These are phyloP conservation scores for Delichon dasypus DNA, from an alignment of 2,797 vertebrate species.

Conservation along the genomic window DNA sequence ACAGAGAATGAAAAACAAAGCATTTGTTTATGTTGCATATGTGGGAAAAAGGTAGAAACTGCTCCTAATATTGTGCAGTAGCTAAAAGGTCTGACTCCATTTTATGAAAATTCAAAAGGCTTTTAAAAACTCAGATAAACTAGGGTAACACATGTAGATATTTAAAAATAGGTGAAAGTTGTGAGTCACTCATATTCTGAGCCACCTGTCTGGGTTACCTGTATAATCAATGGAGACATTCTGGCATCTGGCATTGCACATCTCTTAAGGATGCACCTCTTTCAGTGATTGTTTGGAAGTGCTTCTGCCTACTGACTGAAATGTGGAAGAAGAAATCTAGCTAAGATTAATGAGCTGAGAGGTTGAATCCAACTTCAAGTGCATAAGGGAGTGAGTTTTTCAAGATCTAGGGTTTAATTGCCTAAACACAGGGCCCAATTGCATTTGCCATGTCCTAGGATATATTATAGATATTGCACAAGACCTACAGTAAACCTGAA, in stretches of 20 bases:
- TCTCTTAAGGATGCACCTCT: not conserved
- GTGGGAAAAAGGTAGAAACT: no score
- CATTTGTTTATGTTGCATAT: no score
- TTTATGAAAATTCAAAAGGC: no score
- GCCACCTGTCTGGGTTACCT: not conserved
- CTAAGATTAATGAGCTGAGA: not conserved
- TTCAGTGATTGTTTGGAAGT: not conserved
- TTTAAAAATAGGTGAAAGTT: not conserved
- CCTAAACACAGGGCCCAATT: not conserved
- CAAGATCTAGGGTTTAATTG: not conserved
- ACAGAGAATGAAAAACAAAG: no score
- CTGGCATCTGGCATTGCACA: not conserved
- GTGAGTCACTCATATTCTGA: not conserved
- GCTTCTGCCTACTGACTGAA: not conserved
- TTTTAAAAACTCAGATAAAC: no score
- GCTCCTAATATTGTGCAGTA: no score
- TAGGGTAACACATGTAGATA: no score
- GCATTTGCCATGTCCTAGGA: not conserved
- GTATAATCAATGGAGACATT: not conserved
- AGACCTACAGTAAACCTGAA: not conserved
- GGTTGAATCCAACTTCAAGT: not conserved
- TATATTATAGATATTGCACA: not conserved
- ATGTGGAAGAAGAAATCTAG: not conserved
- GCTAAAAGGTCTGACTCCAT: no score
- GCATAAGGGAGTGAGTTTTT: not conserved